phyloP scores from a whole-genome alignment of 2,888 invertebrate genomes.

The Chymomyza amoena region DNA sequence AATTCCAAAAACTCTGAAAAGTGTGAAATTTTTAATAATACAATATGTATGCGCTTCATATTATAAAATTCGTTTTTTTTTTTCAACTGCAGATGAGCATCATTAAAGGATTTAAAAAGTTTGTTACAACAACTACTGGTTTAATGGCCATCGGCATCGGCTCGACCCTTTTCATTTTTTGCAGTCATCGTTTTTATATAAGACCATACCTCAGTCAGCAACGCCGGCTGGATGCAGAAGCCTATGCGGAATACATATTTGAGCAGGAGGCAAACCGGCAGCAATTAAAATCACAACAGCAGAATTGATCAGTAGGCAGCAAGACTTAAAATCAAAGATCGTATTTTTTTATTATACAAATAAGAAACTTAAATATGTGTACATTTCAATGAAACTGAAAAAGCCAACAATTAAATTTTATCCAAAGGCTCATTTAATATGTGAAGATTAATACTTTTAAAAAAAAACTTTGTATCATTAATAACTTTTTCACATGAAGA shows the following conservation, averaged over 20 bases:
- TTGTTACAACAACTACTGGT: conserved; percentile 65
- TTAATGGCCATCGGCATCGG: conserved; percentile 70
- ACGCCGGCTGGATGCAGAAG: conserved; percentile 70
- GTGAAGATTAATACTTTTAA: neutral
- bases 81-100: conserved; percentile 74
- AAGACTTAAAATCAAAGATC: neutral
- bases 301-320: neutral
- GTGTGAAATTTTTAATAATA: conserved; percentile 30
- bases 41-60: neutral
- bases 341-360: conserved; percentile 19
- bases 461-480: neutral
- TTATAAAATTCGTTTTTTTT: neutral
- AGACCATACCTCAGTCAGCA: conserved; percentile 64
- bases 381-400: conserved; percentile 25
- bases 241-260: conserved; percentile 75
- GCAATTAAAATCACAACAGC: neutral
- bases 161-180: conserved; percentile 54
- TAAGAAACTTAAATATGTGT: conserved; percentile 14
- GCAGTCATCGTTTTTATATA: conserved; percentile 65
- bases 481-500: neutral
- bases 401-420: conserved; percentile 22
- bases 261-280: conserved; percentile 58
- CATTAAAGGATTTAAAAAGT: conserved; percentile 58
- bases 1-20: conserved; percentile 36
- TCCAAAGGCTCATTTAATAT: neutral